Conservation (phyloP, 2,888 invertebrate genomes). For the Pachycephus smyrnensis region DNA sequence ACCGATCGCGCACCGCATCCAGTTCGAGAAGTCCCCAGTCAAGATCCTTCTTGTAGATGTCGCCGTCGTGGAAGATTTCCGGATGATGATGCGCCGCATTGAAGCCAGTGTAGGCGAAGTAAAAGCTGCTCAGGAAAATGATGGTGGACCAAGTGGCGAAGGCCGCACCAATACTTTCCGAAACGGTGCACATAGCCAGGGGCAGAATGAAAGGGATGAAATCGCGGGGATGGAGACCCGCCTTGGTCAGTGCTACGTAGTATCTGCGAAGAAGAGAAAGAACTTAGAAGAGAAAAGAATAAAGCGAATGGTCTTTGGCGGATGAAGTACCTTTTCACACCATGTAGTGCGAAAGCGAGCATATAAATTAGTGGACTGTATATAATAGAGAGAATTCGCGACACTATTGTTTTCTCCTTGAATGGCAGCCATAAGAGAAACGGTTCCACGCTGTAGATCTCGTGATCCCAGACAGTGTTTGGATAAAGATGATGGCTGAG, state of each 20-base stretch:
- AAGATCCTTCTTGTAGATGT: slow-evolving; percentile 70
- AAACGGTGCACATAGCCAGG: slow-evolving; percentile 64
- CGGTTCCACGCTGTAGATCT: slow-evolving; percentile 78
- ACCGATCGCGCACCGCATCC: slow-evolving; percentile 79
- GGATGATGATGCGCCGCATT: slow-evolving; percentile 87
- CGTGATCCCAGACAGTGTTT: slow-evolving; percentile 81
- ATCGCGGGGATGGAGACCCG: slow-evolving; percentile 49
- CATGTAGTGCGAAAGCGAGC: slow-evolving; percentile 59
- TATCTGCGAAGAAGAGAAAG: slow-evolving; percentile 22
- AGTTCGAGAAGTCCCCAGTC: slow-evolving; percentile 86
- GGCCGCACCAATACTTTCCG: slow-evolving; percentile 55
- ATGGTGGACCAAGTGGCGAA: slow-evolving; percentile 72
- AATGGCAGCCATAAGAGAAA: slow-evolving; percentile 75
- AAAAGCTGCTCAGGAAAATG: slow-evolving; percentile 70
- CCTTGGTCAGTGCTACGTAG: slow-evolving; percentile 36
- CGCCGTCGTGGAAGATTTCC: slow-evolving; percentile 83
- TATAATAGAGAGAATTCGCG: slow-evolving; percentile 70
- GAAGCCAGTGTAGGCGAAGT: slow-evolving; percentile 75
- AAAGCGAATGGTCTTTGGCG: neutral
- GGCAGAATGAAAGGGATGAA: slow-evolving; percentile 64
- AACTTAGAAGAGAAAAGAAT: neutral
- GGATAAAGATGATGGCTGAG: slow-evolving; percentile 84
- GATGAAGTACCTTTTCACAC: slow-evolving; percentile 65
- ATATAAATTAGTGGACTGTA: slow-evolving; percentile 69
- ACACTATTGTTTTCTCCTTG: slow-evolving; percentile 67